Evolutionary conservation across 2,113 vertebrate species (phyloP), one percentile per base, ranked within the genome.

Genomic region (Panurus biarmicus): DNA sequence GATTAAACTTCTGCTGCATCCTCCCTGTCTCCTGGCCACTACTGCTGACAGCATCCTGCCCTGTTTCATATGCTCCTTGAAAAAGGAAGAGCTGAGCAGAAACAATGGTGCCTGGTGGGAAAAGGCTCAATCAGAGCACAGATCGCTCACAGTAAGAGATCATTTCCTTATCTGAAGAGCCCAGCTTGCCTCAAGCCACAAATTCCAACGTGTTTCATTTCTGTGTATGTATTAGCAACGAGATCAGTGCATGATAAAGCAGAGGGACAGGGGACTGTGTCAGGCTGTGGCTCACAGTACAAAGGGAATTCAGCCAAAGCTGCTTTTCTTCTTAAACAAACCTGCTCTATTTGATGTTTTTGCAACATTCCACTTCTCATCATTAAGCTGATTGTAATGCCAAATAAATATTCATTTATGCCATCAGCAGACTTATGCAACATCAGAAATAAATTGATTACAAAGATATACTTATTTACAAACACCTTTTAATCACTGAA

Each of bases 401-500:
- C 85, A 95, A 93, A 26, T 87, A 95, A 89, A 36, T 75, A 94
- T 91, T 94, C 48, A 93, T 94, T 89, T 91, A 90, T 89, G 91
- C 82, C 85, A 95, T 80, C 89, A 88, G 81, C 75, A 95, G 87
- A 80, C 61, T 76, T 83, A 50, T 3, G 22, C 67, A 93, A 90
- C 87, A 89, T 45, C 74, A 93, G 71, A 92, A 95, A 79, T 91
- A 91, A 89, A 86, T 42, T 94, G 91, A 95, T 96, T 94, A 87
- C 62, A 53, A 94, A 87, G 58, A 87, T 38, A 82, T 5, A 47
- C 24, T 85, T 96, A 96, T 96, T 95, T 95, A 89, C 95, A 96
- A 95, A 95, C 89, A 96, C 69, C 47, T 94, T 92, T 80, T 95
- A 95, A 95, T 95, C 89, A 95, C 78, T 40, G 56, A 61, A 89